These are phyloP conservation scores for Oncorhynchus gorbuscha DNA, from an alignment of 2,113 vertebrate genomes.

Conservation along the genomic window DNA sequence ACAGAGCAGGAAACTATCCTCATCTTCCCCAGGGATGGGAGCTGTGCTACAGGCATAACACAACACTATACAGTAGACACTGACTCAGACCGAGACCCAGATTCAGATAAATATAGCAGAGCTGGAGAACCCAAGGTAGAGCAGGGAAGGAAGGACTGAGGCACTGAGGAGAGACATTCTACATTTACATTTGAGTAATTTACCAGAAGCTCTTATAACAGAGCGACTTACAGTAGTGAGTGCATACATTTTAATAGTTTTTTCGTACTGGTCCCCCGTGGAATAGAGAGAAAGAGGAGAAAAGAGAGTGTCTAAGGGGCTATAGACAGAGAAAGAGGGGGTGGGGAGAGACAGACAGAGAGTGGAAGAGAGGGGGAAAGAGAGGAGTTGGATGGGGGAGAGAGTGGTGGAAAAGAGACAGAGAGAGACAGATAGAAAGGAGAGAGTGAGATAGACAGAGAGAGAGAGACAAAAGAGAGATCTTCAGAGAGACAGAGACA, in stretches of 20 bases:
- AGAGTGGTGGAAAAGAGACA: conserved; percentile 6
- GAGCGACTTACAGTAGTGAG: too few relatives aligned
- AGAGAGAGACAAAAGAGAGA: too few relatives aligned
- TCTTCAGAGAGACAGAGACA: too few relatives aligned
- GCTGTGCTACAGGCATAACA: conserved; percentile 40
- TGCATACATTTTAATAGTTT: too few relatives aligned
- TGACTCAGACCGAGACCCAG: conserved; percentile 62
- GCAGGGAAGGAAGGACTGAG: background rate
- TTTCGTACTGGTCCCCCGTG: too few relatives aligned
- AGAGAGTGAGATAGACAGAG: background rate
- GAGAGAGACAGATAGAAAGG: conserved; percentile 35
- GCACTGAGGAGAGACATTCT: background rate
- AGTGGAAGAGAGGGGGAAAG: background rate
- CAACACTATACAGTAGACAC: conserved; percentile 27
- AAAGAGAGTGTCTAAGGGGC: background rate
- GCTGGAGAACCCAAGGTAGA: conserved; percentile 25
- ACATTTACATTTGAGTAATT: too few relatives aligned
- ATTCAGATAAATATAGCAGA: conserved; percentile 54
- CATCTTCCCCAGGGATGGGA: conserved; percentile 46
- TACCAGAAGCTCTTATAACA: too few relatives aligned
- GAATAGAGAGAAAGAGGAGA: background rate
- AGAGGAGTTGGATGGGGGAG: conserved; percentile 14
- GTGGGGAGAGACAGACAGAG: background rate
- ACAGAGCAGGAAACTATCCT: conserved; percentile 54
- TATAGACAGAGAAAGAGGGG: background rate